Evolutionary conservation across 2,797 vertebrate genomes (phyloP).

Genomic region (Neosilurus hyrtlii): DNA sequence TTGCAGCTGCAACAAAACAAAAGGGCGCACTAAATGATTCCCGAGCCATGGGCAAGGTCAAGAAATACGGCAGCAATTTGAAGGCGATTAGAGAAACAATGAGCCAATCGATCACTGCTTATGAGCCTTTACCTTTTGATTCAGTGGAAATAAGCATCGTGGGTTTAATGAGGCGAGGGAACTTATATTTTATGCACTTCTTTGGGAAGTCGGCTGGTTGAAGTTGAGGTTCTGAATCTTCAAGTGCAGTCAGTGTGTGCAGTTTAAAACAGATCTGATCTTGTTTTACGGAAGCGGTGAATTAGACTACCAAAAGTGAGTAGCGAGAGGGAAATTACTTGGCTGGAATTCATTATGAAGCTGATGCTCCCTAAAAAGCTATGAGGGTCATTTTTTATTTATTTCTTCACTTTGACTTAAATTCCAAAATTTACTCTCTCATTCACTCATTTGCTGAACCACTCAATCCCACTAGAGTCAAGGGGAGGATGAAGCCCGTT

Average conservation of each 20-base stretch:
- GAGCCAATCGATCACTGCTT: conserved; percentile 35
- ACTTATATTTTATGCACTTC: conserved; percentile 13
- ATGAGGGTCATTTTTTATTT: background rate
- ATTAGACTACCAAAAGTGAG: background rate
- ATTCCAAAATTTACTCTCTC: too few species aligned
- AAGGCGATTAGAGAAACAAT: conserved; percentile 34
- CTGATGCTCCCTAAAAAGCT: background rate
- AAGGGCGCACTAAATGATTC: background rate
- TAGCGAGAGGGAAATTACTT: background rate
- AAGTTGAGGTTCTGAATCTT: background rate
- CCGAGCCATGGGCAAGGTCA: conserved; percentile 8
- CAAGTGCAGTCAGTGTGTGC: background rate
- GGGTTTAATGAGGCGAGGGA: conserved; percentile 26
- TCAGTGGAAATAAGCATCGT: conserved; percentile 16
- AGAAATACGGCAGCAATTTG: conserved; percentile 30
- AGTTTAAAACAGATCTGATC: background rate
- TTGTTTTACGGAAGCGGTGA: background rate
- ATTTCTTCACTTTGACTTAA: background rate
- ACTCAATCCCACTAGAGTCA: too few species aligned
- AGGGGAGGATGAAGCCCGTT: too few species aligned
- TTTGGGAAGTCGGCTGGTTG: background rate
- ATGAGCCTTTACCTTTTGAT: conserved; percentile 33
- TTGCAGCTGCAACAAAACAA: background rate
- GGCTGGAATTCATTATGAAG: background rate
- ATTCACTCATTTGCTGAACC: too few species aligned